Percentiles rank a stretch among this genome's conserved stretches.
These are phyloP conservation scores for Ancistrus triradiatus DNA, from an alignment of 2,113 vertebrate species.

Conservation along the genomic window DNA sequence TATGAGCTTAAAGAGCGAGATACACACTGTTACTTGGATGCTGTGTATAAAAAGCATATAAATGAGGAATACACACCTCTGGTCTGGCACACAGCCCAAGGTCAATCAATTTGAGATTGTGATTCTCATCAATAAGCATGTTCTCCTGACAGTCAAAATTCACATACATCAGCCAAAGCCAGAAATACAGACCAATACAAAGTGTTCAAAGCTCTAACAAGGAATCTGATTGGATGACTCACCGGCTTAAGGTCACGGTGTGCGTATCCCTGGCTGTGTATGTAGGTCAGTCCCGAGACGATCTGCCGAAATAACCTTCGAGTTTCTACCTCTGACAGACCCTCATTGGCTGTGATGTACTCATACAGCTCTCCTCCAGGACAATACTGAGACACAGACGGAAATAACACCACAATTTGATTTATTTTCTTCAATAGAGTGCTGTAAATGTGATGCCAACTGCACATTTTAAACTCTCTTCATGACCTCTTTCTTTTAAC, in stretches of 20 bases:
- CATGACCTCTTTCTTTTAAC: no score
- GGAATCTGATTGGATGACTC: no score
- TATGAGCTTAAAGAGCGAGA: no score
- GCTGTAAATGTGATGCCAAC: no score
- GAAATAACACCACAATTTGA: no score
- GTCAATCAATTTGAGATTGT: constrained; percentile 92
- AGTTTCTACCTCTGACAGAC: constrained; percentile 85
- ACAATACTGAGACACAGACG: constrained; percentile 87
- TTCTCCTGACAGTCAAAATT: constrained; percentile 78
- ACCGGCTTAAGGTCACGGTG: constrained; percentile 95
- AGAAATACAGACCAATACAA: no score
- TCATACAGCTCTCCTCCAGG: constrained; percentile 94
- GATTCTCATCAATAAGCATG: constrained; percentile 84
- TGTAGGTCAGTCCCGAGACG: constrained; percentile 85
- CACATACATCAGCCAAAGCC: no score
- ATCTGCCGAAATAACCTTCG: constrained; percentile 90
- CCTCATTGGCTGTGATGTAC: constrained; percentile 90
- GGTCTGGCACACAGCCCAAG: constrained; percentile 96
- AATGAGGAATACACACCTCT: constrained; percentile 75
- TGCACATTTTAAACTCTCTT: no score
- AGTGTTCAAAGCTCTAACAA: no score
- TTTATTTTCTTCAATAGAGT: no score
- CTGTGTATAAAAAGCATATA: no score
- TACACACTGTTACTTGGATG: no score
- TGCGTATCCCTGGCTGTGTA: constrained; percentile 89